Base-by-base conservation (phyloP, 2,888 invertebrate genomes). In the Athripsodes cinereus region DNA sequence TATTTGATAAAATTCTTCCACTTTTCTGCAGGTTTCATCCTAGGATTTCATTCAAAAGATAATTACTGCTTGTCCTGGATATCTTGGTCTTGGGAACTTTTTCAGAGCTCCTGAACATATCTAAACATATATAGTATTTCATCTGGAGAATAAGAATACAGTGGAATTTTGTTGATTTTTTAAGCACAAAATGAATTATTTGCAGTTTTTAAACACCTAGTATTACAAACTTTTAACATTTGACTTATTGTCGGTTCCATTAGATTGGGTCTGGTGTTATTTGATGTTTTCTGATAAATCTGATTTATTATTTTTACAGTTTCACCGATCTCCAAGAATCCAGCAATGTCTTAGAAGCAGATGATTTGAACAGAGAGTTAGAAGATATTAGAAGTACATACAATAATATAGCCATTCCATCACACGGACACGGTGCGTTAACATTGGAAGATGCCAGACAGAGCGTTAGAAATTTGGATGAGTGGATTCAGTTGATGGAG, bases 311-410 rank as follows among this genome's bases (percentile, higher is more conserved):
- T 10, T 26, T 13, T 54, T 54, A 26, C 21, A 59, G 59, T n/a
- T 59, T 50, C 47, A 19, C 26, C 13, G 35, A 55, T 34, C 51
- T 59, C 16, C 46, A 55, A 35, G 48, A 55, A 19, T 26, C 55
- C 22, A 55, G 52, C 16, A 26, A 52, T 16, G 52, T 52, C 18
- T 55, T 59, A 26, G 26, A 40, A 21, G 35, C 52, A 11, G 11
- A 18, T 5, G 55, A 52, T 6, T 21, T 59, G 31, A 20, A 47
- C 47, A 10, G 11, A 2, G 55, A 55, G 35, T 13, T 55, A 13
- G 13, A 22, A n/a, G 51, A 46, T 35, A 55, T 59, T 31, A 34
- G 26, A 2, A 51, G 40, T 11, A 54, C 34, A n/a, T 58, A 58
- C 49, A 22, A 44, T 20, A 51, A 54, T 1, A 54, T 58, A 18